Evolutionary conservation across 2,113 vertebrate genomes (phyloP).

Genomic region (Greenwoodochromis staneri): DNA sequence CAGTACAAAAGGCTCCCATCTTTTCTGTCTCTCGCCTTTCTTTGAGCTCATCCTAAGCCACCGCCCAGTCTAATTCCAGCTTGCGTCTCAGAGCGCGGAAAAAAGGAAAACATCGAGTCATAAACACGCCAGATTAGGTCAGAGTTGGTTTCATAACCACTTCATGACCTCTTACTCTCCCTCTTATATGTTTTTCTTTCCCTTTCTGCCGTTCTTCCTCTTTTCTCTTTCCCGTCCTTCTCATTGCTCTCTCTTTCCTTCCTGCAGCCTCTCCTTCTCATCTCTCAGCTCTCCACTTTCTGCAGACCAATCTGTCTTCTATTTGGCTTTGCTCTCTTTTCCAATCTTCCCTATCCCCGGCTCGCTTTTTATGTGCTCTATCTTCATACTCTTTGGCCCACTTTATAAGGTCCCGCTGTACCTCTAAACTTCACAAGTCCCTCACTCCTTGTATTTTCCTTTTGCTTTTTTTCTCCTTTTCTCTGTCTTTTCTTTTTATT

Average conservation of each 20-base stretch:
- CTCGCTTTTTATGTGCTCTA: constrained; percentile 41
- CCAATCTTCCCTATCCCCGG: constrained; percentile 26
- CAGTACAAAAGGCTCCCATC: neutral
- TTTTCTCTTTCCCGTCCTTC: neutral
- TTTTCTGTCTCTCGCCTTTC: neutral
- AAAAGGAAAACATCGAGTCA: constrained; percentile 34
- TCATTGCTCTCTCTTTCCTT: neutral
- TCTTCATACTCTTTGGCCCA: constrained; percentile 34
- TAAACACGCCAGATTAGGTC: constrained; percentile 68
- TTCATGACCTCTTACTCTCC: constrained; percentile 54
- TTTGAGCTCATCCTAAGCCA: constrained; percentile 45
- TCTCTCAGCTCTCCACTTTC: constrained; percentile 17
- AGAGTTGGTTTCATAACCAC: constrained; percentile 65
- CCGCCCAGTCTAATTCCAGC: constrained; percentile 61
- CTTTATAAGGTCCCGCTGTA: constrained; percentile 44
- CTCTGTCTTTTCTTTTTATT: neutral
- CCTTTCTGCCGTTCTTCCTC: neutral
- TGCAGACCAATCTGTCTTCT: constrained; percentile 42
- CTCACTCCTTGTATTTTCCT: constrained; percentile 9
- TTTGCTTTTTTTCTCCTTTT: neutral
- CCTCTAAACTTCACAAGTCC: constrained; percentile 55
- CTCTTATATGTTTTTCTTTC: neutral
- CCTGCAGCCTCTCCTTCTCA: neutral
- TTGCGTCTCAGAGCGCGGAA: constrained; percentile 37
- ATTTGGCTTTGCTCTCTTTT: constrained; percentile 41